Base-by-base conservation (phyloP, 2,113 vertebrate genomes). In the Psophia crepitans region DNA sequence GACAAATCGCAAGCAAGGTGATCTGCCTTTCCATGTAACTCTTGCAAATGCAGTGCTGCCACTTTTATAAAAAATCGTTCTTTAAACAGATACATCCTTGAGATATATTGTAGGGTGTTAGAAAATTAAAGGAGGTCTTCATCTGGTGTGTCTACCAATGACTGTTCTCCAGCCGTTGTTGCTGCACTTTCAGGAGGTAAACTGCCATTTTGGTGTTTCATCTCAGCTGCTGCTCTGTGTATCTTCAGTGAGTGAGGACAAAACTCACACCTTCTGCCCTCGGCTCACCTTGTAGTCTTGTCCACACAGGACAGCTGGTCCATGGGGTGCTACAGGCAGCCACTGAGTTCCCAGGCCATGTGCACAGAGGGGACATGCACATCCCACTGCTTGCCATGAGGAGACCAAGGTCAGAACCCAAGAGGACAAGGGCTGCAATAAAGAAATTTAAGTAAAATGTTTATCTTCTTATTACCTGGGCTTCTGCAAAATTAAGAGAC, bases 351-450 rank as follows among this genome's bases (percentile, higher is more conserved):
- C 41, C 60, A 39, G 58, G 51, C 23, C 1, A 1, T 20, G 27
- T 16, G 9, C 4, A 1, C 46, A 51, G 51, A 71, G 32, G 9
- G 20, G 15, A 37, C 23, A 19, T 0, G 4, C 2, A 12, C 1
- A 30, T 63, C 28, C 43, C 26, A 7, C 43, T 75, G 37, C 70
- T 48, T 1, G 1, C 14, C 8, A 0, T 21, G 60, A 30, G 26
- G 26, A 71, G 9, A 54, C 27, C 6, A 4, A 4, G 27, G 12
- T 53, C 30, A 64, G 41, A 5, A 7, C 39, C 3, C 2, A 18
- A 84, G 24, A 35, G 54, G 26, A 73, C 23, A 77, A 71, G 33
- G 32, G 14, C 19, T 85, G 20, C 19, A 75, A 37, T 37, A 48
- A 90, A 87, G 5, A 69, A 78, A 65, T 20, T 26, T 9, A 56